phyloP scores from a whole-genome alignment of 2,888 invertebrate genomes.

The Leucania comma region DNA sequence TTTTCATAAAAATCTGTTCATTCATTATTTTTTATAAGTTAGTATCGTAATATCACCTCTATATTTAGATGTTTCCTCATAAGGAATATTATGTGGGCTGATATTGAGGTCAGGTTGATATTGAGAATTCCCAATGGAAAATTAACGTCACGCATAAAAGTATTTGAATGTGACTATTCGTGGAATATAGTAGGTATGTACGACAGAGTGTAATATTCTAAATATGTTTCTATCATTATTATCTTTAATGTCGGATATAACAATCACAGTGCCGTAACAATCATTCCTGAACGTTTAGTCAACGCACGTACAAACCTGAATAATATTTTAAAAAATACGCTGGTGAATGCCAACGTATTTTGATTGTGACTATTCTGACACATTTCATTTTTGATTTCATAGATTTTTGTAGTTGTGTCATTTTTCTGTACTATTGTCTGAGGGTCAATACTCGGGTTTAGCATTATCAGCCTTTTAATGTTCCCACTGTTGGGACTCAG shows the following conservation, averaged over 20 bases:
- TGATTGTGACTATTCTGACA: constrained; percentile 8
- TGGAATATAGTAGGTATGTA: background rate
- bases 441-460: no score
- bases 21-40: background rate
- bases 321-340: constrained; percentile 7
- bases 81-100: background rate
- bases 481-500: no score
- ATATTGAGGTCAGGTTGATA: background rate
- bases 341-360: no score
- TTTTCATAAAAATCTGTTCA: background rate
- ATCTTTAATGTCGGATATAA: constrained; percentile 11
- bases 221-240: background rate
- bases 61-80: background rate
- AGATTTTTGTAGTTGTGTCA: background rate
- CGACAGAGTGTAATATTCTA: background rate
- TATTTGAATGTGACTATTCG: background rate
- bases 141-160: no score
- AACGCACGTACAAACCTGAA: constrained; percentile 16
- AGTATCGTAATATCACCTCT: background rate
- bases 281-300: constrained; percentile 35
- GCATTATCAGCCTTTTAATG: no score
- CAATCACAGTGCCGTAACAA: constrained; percentile 21
- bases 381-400: background rate
- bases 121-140: background rate
- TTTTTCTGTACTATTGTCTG: background rate